These are phyloP conservation scores for Meandrina meandrites DNA, from an alignment of 92 coral and sea anemone genomes.

Conservation along the genomic window DNA sequence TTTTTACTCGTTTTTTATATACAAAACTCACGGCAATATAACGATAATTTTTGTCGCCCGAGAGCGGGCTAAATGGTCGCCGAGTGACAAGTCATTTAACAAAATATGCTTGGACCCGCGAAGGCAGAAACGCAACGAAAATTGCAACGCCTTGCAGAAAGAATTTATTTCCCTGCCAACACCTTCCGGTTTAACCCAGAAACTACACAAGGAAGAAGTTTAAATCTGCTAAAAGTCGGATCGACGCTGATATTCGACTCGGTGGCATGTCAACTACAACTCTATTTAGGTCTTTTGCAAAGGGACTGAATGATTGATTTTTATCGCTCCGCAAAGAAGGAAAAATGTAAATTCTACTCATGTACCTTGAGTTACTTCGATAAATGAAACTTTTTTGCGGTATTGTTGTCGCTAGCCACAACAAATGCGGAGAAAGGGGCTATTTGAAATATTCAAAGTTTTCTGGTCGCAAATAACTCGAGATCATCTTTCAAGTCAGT, in stretches of 20 bases:
- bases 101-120: not conserved
- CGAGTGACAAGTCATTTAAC: not conserved
- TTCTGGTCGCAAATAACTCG: conserved; percentile 1
- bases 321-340: too few species aligned
- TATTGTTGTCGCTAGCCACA: not conserved
- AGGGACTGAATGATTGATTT: not conserved
- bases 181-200: not conserved
- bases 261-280: not conserved
- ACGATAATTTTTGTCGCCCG: not conserved
- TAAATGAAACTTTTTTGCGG: not conserved
- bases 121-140: not conserved
- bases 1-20: not conserved
- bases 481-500: not conserved
- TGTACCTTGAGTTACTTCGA: not conserved
- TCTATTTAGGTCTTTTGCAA: not conserved
- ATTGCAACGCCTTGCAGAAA: not conserved
- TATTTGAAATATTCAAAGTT: not conserved
- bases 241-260: not conserved
- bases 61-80: not conserved
- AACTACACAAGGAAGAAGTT: not conserved
- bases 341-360: too few species aligned
- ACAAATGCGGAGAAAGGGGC: not conserved
- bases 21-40: too few species aligned
- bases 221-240: not conserved
- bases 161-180: not conserved